Evolutionary conservation across 2,888 invertebrate genomes (phyloP).

Genomic region (Silvanus unidentatus): DNA sequence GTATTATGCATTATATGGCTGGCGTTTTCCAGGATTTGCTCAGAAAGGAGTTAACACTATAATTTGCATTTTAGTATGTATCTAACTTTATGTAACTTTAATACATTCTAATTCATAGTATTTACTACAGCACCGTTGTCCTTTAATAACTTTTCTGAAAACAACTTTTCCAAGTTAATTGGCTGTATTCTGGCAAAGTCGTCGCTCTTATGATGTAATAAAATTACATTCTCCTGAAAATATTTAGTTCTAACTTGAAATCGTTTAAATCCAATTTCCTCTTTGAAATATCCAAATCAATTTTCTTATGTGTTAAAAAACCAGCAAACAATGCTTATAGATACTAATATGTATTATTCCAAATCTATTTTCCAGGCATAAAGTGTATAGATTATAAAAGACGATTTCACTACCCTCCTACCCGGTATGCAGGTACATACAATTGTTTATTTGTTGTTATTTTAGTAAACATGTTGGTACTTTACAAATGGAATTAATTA

Average conservation of each 20-base stretch:
- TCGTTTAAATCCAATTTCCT: no score
- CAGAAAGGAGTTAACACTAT: slow-evolving; percentile 33
- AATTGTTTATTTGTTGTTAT: slow-evolving; percentile 2
- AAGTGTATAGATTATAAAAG: no score
- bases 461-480: slow-evolving; percentile 8
- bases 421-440: no score
- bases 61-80: slow-evolving; percentile 38
- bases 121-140: slow-evolving; percentile 27
- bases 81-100: slow-evolving; percentile 37
- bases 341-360: no score
- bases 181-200: background rate
- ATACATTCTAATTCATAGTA: slow-evolving; percentile 35
- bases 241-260: no score
- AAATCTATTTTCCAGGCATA: no score
- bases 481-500: slow-evolving; percentile 24
- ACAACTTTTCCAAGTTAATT: slow-evolving; percentile 3
- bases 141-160: slow-evolving; percentile 20
- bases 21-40: slow-evolving; percentile 16
- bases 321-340: no score
- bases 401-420: no score
- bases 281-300: no score
- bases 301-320: no score
- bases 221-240: no score
- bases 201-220: background rate
- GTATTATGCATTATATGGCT: no score